Evolutionary conservation across 2,113 vertebrate genomes (phyloP), one percentile per base, ranked within the genome.

Genomic region (Peromyscus maniculatus): DNA sequence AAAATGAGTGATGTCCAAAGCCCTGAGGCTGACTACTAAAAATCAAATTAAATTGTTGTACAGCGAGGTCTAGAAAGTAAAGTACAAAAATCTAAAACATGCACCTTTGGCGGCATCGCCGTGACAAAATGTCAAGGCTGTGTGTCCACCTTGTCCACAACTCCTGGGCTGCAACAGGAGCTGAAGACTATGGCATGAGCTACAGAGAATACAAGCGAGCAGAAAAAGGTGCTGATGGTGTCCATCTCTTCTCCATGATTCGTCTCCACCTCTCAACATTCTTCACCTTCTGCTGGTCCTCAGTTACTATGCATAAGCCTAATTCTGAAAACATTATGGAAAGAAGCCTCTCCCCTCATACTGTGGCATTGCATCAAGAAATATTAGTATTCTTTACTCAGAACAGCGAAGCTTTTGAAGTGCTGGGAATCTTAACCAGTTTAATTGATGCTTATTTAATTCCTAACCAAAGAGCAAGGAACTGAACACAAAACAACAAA

Each of bases 341-440:
- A 79, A 89, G 31, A 88, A 89, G 19, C 31, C 7, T 31, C 46
- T 91, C 3, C 1, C 17, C 59, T 22, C 8, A 12, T 59, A 92
- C 66, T 39, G 69, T 59, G 59, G 36, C 24, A 79, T 59, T 49
- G 17, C 21, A 84, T 94, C 66, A 33, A 91, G 83, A 92, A 36
- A 62, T 24, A n/a, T 21, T 22, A 15, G 7, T 7, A 52, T 71
- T 93, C 69, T 89, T 96, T 64, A 86, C 69, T 46, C 36, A 12
- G 74, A 46, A 39, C 39, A 90, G 74, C 4, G 39, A 97, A 79
- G 74, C 8, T 3, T 71, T 90, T 77, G 49, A 96, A 77, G 87
- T 36, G 17, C 9, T 91, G 78, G 75, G 52, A 67, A 69, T 74
- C 86, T 78, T 79, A 86, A 72, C 19, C 28, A 84, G 6, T 39